These are phyloP conservation scores for Gymnobelideus leadbeateri DNA, from an alignment of 2,113 vertebrate genomes.

Conservation along the genomic window DNA sequence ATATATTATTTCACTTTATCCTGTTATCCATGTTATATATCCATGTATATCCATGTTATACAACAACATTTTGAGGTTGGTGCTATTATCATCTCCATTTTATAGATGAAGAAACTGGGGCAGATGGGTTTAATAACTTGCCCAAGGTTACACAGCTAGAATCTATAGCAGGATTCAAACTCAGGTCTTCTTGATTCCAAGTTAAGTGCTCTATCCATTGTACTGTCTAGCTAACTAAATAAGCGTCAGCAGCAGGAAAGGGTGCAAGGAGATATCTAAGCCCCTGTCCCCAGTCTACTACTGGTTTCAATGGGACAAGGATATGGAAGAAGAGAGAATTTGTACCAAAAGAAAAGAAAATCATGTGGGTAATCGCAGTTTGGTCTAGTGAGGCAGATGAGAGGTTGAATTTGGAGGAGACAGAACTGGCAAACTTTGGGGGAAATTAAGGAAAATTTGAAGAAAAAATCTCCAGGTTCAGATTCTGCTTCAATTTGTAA, in stretches of 20 bases:
- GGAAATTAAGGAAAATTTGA: background rate
- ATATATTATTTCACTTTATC: background rate
- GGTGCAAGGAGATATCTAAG: background rate
- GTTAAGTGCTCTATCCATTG: background rate
- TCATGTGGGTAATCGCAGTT: background rate
- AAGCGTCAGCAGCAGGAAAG: background rate
- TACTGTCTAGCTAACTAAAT: background rate
- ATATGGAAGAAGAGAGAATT: background rate
- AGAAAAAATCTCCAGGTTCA: background rate
- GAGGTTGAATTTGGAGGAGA: background rate
- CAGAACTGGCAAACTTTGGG: background rate
- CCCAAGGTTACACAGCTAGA: background rate
- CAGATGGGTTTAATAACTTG: background rate
- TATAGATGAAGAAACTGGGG: background rate
- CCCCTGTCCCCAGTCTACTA: background rate
- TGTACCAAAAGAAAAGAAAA: background rate
- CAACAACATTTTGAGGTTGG: background rate
- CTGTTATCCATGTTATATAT: background rate
- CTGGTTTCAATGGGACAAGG: background rate
- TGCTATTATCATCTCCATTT: background rate
- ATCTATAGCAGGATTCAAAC: background rate
- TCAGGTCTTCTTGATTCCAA: background rate
- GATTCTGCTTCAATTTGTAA: background rate
- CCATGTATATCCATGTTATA: background rate
- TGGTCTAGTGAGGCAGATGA: background rate